phyloP scores from a whole-genome alignment of 2,888 invertebrate species.

The Cryptosula pallasiana region DNA sequence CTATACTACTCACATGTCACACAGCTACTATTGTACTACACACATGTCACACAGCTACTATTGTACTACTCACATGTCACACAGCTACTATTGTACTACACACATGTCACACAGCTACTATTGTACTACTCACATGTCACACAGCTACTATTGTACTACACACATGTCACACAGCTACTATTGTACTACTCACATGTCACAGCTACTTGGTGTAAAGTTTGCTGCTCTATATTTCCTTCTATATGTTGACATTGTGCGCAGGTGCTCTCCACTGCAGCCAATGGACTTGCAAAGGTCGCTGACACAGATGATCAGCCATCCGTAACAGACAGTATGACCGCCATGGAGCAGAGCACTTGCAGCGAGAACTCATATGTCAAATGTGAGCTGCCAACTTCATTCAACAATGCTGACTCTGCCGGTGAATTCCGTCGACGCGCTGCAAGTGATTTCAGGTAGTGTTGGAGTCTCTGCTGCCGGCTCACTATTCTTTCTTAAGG shows the following conservation, averaged over 20 bases:
- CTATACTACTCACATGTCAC: no score
- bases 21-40: no score
- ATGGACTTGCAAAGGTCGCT: neutral
- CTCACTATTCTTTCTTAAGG: no score
- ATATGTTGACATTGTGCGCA: neutral
- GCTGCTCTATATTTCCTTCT: neutral
- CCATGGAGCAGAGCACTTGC: slow-evolving; percentile 3
- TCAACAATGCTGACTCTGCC: neutral
- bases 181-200: neutral
- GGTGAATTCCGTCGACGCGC: neutral
- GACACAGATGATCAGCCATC: no score
- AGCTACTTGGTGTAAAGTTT: neutral
- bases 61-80: no score
- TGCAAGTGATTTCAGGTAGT: slow-evolving; percentile 6
- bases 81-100: no score
- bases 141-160: neutral
- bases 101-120: no score
- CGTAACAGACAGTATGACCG: neutral
- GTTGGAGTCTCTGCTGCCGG: no score
- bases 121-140: no score
- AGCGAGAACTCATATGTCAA: slow-evolving; percentile 20
- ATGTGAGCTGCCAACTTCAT: neutral
- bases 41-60: no score
- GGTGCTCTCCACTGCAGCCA: neutral
- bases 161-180: neutral